Percentiles rank a stretch among this genome's conserved stretches.
These are phyloP conservation scores for Melanotus villosus DNA, from an alignment of 2,888 invertebrate genomes.

Conservation along the genomic window DNA sequence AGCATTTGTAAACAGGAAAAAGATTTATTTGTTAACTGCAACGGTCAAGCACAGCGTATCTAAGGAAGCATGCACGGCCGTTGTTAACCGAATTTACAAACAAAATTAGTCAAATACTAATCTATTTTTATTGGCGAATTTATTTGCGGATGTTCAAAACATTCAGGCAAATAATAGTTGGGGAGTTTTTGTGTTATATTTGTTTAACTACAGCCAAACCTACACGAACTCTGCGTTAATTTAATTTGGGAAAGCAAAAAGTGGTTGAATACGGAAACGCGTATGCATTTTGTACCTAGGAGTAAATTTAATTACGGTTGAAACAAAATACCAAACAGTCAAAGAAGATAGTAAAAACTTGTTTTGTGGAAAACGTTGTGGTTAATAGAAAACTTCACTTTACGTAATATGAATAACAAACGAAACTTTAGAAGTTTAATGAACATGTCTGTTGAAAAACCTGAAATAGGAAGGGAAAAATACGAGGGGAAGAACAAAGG, in stretches of 20 bases:
- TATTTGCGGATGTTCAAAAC: not conserved
- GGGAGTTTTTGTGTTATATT: slow-evolving; percentile 3
- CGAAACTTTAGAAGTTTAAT: too few relatives aligned
- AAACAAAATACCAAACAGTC: not conserved
- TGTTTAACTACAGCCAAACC: not conserved
- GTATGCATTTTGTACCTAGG: not conserved
- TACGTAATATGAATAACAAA: too few relatives aligned
- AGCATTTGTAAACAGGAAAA: slow-evolving; percentile 35
- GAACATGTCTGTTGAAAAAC: too few relatives aligned
- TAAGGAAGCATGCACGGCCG: not conserved
- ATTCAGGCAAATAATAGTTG: too few relatives aligned
- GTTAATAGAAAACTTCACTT: too few relatives aligned
- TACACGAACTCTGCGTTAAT: not conserved
- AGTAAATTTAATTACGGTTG: slow-evolving; percentile 1
- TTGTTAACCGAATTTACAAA: slow-evolving; percentile 1
- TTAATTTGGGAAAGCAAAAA: slow-evolving; percentile 5
- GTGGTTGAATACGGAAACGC: not conserved
- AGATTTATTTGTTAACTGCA: slow-evolving; percentile 15
- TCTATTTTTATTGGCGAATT: slow-evolving; percentile 13
- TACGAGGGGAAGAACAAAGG: too few relatives aligned
- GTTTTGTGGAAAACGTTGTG: too few relatives aligned
- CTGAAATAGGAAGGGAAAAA: too few relatives aligned
- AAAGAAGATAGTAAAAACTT: too few relatives aligned
- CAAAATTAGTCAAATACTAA: not conserved
- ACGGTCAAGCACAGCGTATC: not conserved